Conservation (phyloP, 2,797 vertebrate species). For the Oophaga sylvatica region DNA sequence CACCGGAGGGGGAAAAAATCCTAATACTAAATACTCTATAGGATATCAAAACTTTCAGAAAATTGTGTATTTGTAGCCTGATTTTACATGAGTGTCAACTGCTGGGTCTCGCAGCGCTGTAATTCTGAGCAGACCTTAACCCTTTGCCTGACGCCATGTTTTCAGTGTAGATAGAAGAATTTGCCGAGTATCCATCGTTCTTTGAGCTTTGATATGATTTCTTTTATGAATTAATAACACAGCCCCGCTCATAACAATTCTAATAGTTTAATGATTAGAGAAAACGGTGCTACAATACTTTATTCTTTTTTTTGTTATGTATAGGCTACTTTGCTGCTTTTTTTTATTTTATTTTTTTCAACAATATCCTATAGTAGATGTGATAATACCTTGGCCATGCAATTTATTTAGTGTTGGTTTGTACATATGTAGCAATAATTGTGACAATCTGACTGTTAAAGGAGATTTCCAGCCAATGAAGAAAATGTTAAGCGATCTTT, state of each 20-base stretch:
- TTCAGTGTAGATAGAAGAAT: background rate
- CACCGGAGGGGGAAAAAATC: slow-evolving; percentile 49
- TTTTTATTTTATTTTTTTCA: background rate
- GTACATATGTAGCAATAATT: background rate
- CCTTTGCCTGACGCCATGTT: background rate
- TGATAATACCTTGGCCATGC: background rate
- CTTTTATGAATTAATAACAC: background rate
- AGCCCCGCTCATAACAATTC: background rate
- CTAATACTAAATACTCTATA: slow-evolving; percentile 57
- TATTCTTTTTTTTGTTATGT: background rate
- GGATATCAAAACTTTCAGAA: slow-evolving; percentile 50
- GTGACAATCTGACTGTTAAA: background rate
- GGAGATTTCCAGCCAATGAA: too few relatives aligned
- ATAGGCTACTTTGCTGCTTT: background rate
- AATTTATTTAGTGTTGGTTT: background rate
- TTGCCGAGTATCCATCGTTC: background rate
- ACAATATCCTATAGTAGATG: background rate
- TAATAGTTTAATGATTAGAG: background rate
- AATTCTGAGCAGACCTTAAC: slow-evolving; percentile 23
- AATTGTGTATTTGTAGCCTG: slow-evolving; percentile 45
- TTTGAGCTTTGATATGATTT: background rate
- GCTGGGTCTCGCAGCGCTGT: slow-evolving; percentile 9
- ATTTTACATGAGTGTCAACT: slow-evolving; percentile 40
- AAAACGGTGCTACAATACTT: background rate
- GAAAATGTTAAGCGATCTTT: too few relatives aligned